Conservation (phyloP, 2,888 invertebrate genomes). For the Plebejus melissa region DNA sequence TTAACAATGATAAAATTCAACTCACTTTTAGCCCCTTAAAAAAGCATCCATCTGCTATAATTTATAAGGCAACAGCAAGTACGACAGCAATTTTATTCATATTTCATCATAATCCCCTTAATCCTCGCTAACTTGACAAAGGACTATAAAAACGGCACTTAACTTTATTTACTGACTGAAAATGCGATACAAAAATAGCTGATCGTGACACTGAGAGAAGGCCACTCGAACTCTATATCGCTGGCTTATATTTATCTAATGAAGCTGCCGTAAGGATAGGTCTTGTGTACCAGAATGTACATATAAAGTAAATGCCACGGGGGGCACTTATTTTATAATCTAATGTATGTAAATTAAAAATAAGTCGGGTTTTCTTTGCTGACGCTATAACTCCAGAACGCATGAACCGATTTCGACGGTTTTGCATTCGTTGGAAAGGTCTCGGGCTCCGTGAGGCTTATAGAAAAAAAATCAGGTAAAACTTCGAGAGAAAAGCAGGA, state of each 20-base stretch:
- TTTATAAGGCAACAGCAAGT: neutral
- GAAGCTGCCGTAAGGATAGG: neutral
- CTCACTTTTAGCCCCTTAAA: neutral
- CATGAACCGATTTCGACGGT: too few species aligned
- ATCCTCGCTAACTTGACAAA: constrained; percentile 12
- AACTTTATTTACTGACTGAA: constrained; percentile 17
- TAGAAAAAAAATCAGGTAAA: too few species aligned
- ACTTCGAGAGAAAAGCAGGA: too few species aligned
- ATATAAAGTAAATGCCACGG: neutral
- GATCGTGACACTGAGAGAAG: constrained; percentile 24
- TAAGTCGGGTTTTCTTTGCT: too few species aligned
- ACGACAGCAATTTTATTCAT: constrained; percentile 3
- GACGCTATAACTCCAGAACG: too few species aligned
- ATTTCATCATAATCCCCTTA: constrained; percentile 10
- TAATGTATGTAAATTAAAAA: too few species aligned
- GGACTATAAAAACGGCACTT: constrained; percentile 13
- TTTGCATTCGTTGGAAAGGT: too few species aligned
- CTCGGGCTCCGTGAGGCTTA: too few species aligned
- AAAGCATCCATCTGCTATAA: neutral
- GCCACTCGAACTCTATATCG: neutral
- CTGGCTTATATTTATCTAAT: neutral
- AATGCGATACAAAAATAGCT: constrained; percentile 18
- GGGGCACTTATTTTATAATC: too few species aligned
- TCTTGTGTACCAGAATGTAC: neutral
- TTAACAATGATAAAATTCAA: too few species aligned